phyloP scores from a whole-genome alignment of 2,797 vertebrate species.

The Melanotaenia boesemani region DNA sequence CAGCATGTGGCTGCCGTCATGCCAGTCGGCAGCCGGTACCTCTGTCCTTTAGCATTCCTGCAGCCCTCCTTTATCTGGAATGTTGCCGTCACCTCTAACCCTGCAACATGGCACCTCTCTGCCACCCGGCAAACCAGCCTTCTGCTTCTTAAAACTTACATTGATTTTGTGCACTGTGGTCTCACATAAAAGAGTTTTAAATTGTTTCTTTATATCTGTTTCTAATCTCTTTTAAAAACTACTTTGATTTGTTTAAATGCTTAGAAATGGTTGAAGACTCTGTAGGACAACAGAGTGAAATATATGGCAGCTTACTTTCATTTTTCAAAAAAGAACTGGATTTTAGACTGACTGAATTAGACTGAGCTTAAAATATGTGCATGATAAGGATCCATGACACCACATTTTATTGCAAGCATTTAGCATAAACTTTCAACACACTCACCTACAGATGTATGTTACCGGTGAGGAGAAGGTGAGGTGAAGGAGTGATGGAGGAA shows the following conservation, averaged over 20 bases:
- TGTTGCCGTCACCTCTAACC: conserved; percentile 49
- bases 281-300: not conserved
- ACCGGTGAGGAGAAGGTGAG: no score
- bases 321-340: no score
- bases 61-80: conserved; percentile 50
- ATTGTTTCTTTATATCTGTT: not conserved
- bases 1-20: conserved; percentile 66
- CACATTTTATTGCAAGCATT: no score
- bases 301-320: not conserved
- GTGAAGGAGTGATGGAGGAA: no score
- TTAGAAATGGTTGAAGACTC: not conserved
- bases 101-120: conserved; percentile 58
- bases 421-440: no score
- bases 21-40: conserved; percentile 64
- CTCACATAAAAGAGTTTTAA: not conserved
- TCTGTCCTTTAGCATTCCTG: conserved; percentile 67
- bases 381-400: no score
- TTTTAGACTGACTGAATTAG: no score
- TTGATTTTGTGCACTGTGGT: not conserved
- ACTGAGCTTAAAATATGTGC: no score
- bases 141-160: not conserved
- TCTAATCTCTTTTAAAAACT: not conserved
- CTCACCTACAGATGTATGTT: no score
- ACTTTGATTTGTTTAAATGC: not conserved
- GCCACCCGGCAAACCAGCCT: conserved; percentile 22